Base-by-base conservation (phyloP, 2,797 vertebrate species). In the Sebastes variabilis region DNA sequence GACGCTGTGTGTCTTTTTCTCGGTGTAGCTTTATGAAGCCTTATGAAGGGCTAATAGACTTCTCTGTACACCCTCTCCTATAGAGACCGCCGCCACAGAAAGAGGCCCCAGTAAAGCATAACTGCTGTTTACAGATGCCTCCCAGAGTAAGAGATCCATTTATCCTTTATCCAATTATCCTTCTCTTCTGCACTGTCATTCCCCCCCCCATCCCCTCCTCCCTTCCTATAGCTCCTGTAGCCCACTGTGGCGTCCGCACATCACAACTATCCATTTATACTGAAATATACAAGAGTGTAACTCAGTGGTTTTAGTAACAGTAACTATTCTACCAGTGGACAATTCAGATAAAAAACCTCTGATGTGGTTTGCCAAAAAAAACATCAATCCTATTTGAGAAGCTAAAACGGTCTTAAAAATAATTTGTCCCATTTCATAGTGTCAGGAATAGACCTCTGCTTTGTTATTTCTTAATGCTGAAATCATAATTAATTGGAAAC, bases 121-220 rank as follows among this genome's bases (percentile, higher is more conserved):
- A 89, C 95, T 95, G 94, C 95, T 95, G 95, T 95, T 95, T 96
- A 92, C 95, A 95, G 95, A 95, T 92, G 92, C 93, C 93, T 94
- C 93, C 93, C 92, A 96, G 94, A 96, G 95, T 96, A 96, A 96
- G 95, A 96, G 80, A 89, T 88, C 90, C 93, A 90, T 94, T 94
- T 94, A 80, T 90, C 90, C 90, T 91, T 88, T 92, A 90, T 92
- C 89, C 88, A 90, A 84, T 94, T 93, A 93, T 91, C 92, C 94
- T 94, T 92, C 88, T 93, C 89, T 90, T 94, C 93, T 91, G 86
- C 92, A 89, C 94, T 93, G 87, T 91, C 93, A 88, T 86, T 84
- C 89, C 76, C 80, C 84, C 90, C 77, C 76, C 89, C 74, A 75
- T 84, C 66, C 89, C 68, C 80, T 86, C 69, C 68, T 72, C 80